phyloP scores from a whole-genome alignment of 2,797 vertebrate species.

The Mus caroli region DNA sequence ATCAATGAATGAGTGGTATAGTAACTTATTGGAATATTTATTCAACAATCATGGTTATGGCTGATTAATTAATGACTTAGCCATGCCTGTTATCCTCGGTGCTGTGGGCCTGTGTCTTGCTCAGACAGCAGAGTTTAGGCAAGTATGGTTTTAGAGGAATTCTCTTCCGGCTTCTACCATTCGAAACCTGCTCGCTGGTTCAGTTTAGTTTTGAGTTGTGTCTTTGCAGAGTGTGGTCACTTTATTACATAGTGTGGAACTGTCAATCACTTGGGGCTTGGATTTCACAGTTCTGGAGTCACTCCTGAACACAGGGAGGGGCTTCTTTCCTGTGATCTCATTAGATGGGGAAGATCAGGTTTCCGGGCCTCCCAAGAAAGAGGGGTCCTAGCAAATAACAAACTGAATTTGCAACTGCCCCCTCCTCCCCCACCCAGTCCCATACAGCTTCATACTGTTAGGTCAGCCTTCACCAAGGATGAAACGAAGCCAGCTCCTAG shows the following conservation, averaged over 20 bases:
- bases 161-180: neutral
- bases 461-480: neutral
- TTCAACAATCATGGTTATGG: neutral
- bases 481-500: neutral
- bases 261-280: neutral
- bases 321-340: neutral
- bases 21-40: slow-evolving; percentile 9
- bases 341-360: neutral
- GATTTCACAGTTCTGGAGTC: neutral
- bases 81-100: neutral
- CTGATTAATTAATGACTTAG: neutral
- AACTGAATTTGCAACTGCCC: neutral
- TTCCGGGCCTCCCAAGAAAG: neutral
- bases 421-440: too few relatives aligned
- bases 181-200: neutral
- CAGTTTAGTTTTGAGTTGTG: neutral
- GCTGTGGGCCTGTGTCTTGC: neutral
- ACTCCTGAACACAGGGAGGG: neutral
- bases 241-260: slow-evolving; percentile 1
- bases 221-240: neutral
- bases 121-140: neutral
- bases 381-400: neutral
- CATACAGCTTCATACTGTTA: neutral
- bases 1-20: neutral
- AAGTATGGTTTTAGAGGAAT: neutral